Evolutionary conservation across 2,113 vertebrate genomes (phyloP).

Genomic region (Ochotona princeps): DNA sequence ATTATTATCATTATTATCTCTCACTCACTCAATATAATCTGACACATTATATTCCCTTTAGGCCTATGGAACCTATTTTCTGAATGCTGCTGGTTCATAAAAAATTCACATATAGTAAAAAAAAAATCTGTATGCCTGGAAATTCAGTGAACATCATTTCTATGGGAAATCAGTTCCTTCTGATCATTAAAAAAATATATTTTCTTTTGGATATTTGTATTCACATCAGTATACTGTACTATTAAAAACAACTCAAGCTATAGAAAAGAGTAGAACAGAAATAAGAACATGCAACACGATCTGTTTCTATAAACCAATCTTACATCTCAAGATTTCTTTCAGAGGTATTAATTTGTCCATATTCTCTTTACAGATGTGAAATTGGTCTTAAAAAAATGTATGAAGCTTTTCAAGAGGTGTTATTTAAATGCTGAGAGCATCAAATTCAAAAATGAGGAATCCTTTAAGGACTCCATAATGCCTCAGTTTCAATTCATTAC

Average conservation of each 20-base stretch:
- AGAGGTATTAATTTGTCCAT: slow-evolving; percentile 80
- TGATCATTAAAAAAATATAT: slow-evolving; percentile 66
- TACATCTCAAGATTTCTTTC: slow-evolving; percentile 78
- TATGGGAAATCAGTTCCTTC: slow-evolving; percentile 40
- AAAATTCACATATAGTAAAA: slow-evolving; percentile 62
- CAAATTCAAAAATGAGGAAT: slow-evolving; percentile 62
- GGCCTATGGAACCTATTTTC: slow-evolving; percentile 17
- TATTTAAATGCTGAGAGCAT: slow-evolving; percentile 69
- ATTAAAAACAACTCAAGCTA: slow-evolving; percentile 75
- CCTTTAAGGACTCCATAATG: slow-evolving; percentile 57
- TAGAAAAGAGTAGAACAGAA: slow-evolving; percentile 77
- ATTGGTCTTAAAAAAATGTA: slow-evolving; percentile 51
- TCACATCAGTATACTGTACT: slow-evolving; percentile 77
- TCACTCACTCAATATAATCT: slow-evolving; percentile 62
- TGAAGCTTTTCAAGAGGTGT: slow-evolving; percentile 70
- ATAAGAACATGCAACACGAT: slow-evolving; percentile 72
- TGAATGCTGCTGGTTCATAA: slow-evolving; percentile 48
- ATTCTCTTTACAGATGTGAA: slow-evolving; percentile 77
- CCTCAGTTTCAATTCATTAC: slow-evolving; percentile 66
- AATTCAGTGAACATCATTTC: slow-evolving; percentile 53
- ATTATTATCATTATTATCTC: slow-evolving; percentile 62
- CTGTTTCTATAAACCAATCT: slow-evolving; percentile 79
- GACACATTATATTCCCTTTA: slow-evolving; percentile 58
- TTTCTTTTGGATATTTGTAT: slow-evolving; percentile 76
- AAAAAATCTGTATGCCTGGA: slow-evolving; percentile 1